phyloP scores from a whole-genome alignment of 2,113 vertebrate genomes.

The Aleadryas rufinucha region DNA sequence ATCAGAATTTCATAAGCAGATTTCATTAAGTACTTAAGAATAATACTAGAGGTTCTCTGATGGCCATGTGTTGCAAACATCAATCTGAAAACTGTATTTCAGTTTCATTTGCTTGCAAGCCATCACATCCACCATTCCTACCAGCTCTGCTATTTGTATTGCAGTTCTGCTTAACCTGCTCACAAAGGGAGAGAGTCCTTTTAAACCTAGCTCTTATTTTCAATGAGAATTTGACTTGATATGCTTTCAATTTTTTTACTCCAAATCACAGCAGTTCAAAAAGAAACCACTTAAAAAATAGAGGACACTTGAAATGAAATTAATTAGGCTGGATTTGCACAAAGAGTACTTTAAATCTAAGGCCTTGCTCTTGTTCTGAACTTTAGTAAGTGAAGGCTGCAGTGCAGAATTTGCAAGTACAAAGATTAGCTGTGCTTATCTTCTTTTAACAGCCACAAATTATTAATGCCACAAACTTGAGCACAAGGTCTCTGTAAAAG shows the following conservation, averaged over 20 bases:
- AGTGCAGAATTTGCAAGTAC: not conserved
- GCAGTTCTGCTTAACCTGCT: not conserved
- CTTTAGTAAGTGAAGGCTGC: not conserved
- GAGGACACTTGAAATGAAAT: not conserved
- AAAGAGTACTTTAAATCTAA: not conserved
- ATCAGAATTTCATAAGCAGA: not conserved
- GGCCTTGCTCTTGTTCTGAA: not conserved
- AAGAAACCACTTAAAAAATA: not conserved
- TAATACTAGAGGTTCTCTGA: not conserved
- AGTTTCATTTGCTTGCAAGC: not conserved
- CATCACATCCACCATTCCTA: not conserved
- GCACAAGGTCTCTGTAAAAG: not conserved
- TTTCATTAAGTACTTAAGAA: not conserved
- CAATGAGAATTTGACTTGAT: not conserved
- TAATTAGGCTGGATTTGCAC: not conserved
- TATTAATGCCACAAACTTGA: not conserved
- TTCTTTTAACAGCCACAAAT: not conserved
- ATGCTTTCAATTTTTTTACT: not conserved
- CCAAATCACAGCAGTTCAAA: not conserved
- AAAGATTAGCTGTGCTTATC: not conserved
- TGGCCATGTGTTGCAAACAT: not conserved
- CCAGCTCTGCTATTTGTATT: not conserved
- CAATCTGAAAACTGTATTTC: not conserved
- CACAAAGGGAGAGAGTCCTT: not conserved
- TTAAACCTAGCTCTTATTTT: not conserved